Evolutionary conservation across 1,140 invertebrate genomes (phyloP).

Genomic region (Drosophila bocki): DNA sequence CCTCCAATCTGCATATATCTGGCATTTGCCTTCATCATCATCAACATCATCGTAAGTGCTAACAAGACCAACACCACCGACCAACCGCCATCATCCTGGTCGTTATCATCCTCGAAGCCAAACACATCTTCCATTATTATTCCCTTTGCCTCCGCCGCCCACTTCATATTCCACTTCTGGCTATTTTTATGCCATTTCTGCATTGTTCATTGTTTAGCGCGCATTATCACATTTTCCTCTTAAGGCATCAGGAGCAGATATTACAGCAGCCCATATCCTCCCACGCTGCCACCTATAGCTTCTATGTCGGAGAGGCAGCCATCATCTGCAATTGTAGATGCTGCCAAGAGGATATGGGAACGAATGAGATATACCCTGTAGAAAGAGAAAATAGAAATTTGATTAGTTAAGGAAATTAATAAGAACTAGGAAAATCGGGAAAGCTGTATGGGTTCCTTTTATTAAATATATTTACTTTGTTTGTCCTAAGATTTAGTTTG

Average conservation of each 20-base stretch:
- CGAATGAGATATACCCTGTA: background rate
- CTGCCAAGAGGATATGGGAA: background rate
- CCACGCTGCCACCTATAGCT: background rate
- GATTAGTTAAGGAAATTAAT: too few relatives aligned
- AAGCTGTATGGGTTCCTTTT: background rate
- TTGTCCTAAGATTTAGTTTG: too few relatives aligned
- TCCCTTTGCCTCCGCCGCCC: slow-evolving; percentile 24
- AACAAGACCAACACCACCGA: slow-evolving; percentile 44
- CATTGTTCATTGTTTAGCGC: slow-evolving; percentile 72
- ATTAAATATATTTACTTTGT: background rate
- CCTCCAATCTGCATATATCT: slow-evolving; percentile 35
- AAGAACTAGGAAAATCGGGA: accelerated
- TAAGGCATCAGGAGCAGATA: slow-evolving; percentile 73
- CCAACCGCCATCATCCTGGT: slow-evolving; percentile 30
- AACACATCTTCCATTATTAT: slow-evolving; percentile 63
- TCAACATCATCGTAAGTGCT: slow-evolving; percentile 45
- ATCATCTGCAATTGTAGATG: slow-evolving; percentile 28
- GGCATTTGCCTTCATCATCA: slow-evolving; percentile 50
- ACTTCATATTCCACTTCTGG: slow-evolving; percentile 45
- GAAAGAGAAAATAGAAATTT: too few relatives aligned
- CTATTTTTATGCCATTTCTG: slow-evolving; percentile 77
- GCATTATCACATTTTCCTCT: slow-evolving; percentile 81
- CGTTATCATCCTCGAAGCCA: slow-evolving; percentile 39
- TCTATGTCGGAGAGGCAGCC: slow-evolving; percentile 6
- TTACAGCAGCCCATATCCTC: slow-evolving; percentile 49